These are phyloP conservation scores for Phyllotreta cruciferae DNA, from an alignment of 2,888 invertebrate species.

Conservation along the genomic window DNA sequence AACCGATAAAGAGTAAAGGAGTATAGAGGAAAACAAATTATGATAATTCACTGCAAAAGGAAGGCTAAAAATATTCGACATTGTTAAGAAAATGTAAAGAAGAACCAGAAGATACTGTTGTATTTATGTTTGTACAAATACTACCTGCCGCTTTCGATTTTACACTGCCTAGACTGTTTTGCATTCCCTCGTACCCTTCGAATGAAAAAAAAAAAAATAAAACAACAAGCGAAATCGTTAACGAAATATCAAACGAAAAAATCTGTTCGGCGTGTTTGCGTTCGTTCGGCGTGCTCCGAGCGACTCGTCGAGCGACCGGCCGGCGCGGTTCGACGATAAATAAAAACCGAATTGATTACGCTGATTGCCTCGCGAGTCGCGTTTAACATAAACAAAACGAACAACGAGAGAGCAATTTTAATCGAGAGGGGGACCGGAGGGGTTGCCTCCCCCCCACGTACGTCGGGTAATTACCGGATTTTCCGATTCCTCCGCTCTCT, in stretches of 20 bases:
- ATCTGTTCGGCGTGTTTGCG: conserved; percentile 37
- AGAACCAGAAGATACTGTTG: too few species aligned
- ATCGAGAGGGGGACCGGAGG: conserved; percentile 47
- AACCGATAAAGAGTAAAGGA: too few species aligned
- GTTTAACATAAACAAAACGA: conserved; percentile 60
- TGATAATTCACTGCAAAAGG: too few species aligned
- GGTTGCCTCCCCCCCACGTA: conserved; percentile 32
- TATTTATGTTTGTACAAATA: too few species aligned
- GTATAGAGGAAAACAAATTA: too few species aligned
- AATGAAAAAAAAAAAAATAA: not conserved
- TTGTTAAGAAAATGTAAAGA: too few species aligned
- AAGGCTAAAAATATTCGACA: too few species aligned
- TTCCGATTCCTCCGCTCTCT: conserved; percentile 33
- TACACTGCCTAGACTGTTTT: not conserved
- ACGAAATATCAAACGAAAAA: conserved; percentile 30
- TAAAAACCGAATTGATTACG: conserved; percentile 61
- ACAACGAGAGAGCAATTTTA: conserved; percentile 58
- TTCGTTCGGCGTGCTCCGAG: conserved; percentile 14
- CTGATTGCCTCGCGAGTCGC: conserved; percentile 58
- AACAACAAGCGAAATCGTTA: conserved; percentile 18
- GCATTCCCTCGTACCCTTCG: not conserved
- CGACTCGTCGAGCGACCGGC: conserved; percentile 22
- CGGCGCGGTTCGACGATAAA: conserved; percentile 53
- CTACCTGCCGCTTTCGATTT: too few species aligned
- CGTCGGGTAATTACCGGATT: conserved; percentile 46